phyloP scores from a whole-genome alignment of 2,113 vertebrate species.

The Prunella himalayana region DNA sequence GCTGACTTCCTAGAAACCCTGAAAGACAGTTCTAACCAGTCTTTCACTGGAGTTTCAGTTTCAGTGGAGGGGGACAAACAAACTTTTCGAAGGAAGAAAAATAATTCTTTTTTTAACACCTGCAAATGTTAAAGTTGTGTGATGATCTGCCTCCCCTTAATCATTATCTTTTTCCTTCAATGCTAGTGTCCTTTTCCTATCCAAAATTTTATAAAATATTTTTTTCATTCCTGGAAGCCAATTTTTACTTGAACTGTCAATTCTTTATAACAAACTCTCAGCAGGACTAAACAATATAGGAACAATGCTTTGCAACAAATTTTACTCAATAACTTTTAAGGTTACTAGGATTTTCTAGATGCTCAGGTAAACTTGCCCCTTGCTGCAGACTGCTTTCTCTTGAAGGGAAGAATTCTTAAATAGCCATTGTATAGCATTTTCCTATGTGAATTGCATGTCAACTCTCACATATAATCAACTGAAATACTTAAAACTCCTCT shows the following conservation, averaged over 20 bases:
- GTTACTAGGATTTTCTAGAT: not conserved
- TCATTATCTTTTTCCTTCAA: not conserved
- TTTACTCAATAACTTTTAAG: not conserved
- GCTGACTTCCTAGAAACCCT: not conserved
- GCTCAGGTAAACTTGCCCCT: not conserved
- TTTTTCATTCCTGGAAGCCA: not conserved
- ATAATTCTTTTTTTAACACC: not conserved
- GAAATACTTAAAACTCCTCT: not conserved
- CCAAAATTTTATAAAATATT: not conserved
- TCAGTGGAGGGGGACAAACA: not conserved
- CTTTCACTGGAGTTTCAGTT: not conserved
- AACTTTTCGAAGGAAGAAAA: not conserved
- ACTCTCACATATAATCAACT: not conserved
- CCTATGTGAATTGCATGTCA: not conserved
- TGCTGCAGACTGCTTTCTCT: not conserved
- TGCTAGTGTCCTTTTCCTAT: not conserved
- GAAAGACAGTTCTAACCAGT: not conserved
- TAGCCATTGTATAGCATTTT: not conserved
- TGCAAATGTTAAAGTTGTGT: not conserved
- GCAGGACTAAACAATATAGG: not conserved
- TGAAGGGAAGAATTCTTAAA: not conserved
- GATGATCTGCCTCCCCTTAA: not conserved
- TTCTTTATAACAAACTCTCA: not conserved
- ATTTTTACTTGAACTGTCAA: not conserved
- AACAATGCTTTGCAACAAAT: not conserved